Conservation (phyloP, 1,140 invertebrate species). For the Drosophila erecta region DNA sequence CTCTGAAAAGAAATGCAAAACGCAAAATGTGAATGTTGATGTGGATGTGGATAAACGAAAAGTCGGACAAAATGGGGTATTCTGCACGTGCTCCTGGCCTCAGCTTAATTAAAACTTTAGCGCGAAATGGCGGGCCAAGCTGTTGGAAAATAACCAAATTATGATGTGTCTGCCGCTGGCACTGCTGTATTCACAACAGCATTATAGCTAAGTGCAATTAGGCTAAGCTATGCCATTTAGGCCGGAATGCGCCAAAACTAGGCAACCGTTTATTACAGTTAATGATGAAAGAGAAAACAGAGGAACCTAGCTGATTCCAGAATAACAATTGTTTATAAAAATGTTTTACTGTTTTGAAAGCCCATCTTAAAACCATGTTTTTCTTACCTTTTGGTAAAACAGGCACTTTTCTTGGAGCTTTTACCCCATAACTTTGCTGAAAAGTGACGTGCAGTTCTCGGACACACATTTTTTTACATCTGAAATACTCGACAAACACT, state of each 20-base stretch:
- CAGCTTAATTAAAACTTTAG: conserved; percentile 77
- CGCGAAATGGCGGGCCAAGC: conserved; percentile 66
- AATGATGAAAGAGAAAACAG: neutral
- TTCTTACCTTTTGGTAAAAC: no score
- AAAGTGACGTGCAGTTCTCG: no score
- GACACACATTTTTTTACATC: no score
- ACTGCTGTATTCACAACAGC: conserved; percentile 53
- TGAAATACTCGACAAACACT: no score
- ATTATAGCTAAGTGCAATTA: conserved; percentile 65
- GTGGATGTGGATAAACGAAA: neutral
- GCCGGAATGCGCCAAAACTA: conserved; percentile 27
- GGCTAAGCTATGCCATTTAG: conserved; percentile 58
- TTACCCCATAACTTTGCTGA: no score
- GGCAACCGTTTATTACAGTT: conserved; percentile 27
- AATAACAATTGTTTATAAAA: no score
- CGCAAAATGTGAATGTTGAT: neutral
- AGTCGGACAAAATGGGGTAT: neutral
- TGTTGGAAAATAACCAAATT: conserved; percentile 78
- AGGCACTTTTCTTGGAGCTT: no score
- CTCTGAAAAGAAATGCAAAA: conserved; percentile 26
- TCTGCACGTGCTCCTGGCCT: conserved; percentile 32
- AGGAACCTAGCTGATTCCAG: no score
- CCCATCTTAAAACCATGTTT: no score
- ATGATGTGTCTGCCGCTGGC: conserved; percentile 28
- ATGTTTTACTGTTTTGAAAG: no score